Conservation (phyloP, 2,888 invertebrate species). For the Perdita meconis region DNA sequence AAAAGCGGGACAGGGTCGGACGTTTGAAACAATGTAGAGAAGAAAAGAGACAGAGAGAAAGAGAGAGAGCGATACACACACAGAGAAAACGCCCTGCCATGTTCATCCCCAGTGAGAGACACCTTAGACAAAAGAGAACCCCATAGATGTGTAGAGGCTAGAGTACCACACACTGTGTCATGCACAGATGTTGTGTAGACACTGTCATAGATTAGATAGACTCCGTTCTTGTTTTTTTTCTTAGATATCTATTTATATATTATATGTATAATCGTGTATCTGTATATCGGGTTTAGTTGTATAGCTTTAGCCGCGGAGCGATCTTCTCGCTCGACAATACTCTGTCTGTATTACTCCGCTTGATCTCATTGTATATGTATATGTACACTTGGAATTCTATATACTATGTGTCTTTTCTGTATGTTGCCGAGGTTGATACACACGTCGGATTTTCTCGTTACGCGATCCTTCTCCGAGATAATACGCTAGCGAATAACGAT, state of each 20-base stretch:
- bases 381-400: neutral
- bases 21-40: constrained; percentile 10
- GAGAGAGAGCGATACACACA: no score
- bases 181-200: constrained; percentile 68
- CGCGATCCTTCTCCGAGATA: neutral
- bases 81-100: constrained; percentile 53
- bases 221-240: constrained; percentile 24
- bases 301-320: constrained; percentile 26
- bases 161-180: constrained; percentile 60
- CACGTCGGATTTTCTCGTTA: neutral
- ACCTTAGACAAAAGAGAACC: constrained; percentile 67
- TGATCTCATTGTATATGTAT: constrained; percentile 13
- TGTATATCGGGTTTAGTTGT: neutral
- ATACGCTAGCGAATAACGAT: neutral
- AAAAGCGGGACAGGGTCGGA: constrained; percentile 10
- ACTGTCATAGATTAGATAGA: constrained; percentile 60
- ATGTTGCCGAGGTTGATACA: no score
- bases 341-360: constrained; percentile 19
- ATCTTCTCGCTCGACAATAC: neutral
- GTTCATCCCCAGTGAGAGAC: constrained; percentile 68
- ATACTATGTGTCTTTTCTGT: no score
- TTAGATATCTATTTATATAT: constrained; percentile 47
- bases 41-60: constrained; percentile 48
- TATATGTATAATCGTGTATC: constrained; percentile 26
- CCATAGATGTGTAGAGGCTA: constrained; percentile 69